Evolutionary conservation across 2,797 vertebrate species (phyloP).

Genomic region (Hydrocynus forskahlii): DNA sequence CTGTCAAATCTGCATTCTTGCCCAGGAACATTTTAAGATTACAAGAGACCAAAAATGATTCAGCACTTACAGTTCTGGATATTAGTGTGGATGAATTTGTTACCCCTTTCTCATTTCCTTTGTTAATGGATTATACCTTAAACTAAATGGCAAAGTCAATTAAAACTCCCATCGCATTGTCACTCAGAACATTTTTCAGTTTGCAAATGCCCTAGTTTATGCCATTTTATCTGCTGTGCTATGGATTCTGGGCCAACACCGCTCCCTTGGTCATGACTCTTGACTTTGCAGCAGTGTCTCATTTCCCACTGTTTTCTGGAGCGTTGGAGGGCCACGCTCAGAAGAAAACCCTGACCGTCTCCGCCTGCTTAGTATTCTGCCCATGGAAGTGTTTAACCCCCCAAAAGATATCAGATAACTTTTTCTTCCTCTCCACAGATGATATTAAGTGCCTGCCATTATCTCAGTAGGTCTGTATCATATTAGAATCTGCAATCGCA

Average conservation of each 20-base stretch:
- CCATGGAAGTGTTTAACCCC: conserved; percentile 92
- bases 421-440: conserved; percentile 86
- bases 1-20: not conserved
- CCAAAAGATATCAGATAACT: conserved; percentile 99
- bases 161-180: not conserved
- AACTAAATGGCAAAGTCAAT: not conserved
- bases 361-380: conserved; percentile 90
- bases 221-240: conserved; percentile 13
- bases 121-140: not conserved
- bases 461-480: conserved; percentile 99
- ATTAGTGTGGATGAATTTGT: not conserved
- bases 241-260: not conserved
- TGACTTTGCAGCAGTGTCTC: conserved; percentile 33
- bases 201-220: not conserved
- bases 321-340: conserved; percentile 56
- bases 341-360: conserved; percentile 65
- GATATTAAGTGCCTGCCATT: conserved; percentile 99
- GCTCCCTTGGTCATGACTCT: conserved; percentile 1
- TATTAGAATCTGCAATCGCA: conserved; percentile 98
- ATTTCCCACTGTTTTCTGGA: conserved; percentile 40
- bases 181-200: not conserved
- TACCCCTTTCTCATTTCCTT: not conserved
- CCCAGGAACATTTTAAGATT: not conserved
- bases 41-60: not conserved
- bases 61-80: not conserved